Percentiles rank a stretch among this genome's conserved stretches.
Evolutionary conservation across 2,113 vertebrate species (phyloP).

Genomic region (Eclectus roratus): DNA sequence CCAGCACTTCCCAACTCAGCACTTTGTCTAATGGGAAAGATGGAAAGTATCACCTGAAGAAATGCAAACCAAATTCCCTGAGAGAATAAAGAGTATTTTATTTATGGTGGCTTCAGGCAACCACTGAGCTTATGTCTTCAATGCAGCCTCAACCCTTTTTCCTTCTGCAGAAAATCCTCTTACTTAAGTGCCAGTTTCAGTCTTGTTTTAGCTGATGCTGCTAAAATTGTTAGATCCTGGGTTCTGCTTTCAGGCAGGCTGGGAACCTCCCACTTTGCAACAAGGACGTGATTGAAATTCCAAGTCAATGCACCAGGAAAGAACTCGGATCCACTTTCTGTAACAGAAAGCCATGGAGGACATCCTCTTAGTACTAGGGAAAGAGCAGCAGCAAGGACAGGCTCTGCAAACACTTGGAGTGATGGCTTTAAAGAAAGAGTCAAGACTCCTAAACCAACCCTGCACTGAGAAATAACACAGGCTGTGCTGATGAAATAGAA

Average conservation of each 20-base stretch:
- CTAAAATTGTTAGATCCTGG: neutral
- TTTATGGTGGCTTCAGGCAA: constrained; percentile 21
- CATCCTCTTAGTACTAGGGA: neutral
- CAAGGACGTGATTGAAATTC: constrained; percentile 9
- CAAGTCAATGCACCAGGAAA: neutral
- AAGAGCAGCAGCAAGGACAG: neutral
- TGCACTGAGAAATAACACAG: neutral
- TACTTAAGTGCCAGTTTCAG: neutral
- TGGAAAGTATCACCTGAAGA: neutral
- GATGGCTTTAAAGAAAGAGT: neutral
- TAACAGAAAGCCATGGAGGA: neutral
- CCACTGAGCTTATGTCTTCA: neutral
- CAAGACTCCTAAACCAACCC: neutral
- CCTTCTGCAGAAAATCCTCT: constrained; percentile 1
- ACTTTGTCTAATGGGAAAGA: neutral
- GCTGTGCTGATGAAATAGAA: neutral
- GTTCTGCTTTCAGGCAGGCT: constrained; percentile 23
- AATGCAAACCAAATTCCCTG: neutral
- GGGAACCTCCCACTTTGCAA: neutral
- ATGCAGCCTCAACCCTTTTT: neutral
- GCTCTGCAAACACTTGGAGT: neutral
- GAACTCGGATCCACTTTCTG: neutral
- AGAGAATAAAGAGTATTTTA: neutral
- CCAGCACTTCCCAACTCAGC: neutral
- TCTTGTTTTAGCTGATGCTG: constrained; percentile 24